Conservation (phyloP, 2,797 vertebrate genomes). For the Hybognathus amarus region DNA sequence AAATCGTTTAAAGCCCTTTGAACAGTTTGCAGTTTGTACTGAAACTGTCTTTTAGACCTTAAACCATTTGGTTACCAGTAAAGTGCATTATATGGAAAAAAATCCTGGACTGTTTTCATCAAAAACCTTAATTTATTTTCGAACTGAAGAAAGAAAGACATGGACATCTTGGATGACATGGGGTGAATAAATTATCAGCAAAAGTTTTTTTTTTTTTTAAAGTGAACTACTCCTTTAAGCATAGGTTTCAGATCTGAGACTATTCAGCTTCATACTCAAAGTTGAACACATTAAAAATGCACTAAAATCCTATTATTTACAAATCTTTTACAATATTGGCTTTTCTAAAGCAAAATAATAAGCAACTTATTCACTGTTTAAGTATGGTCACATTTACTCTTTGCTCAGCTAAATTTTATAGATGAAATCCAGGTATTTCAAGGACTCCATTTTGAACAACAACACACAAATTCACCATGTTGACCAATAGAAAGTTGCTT, state of each 20-base stretch:
- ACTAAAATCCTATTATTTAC: not conserved
- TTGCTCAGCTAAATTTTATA: not conserved
- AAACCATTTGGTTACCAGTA: too few relatives aligned
- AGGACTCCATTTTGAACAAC: not conserved
- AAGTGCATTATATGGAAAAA: too few relatives aligned
- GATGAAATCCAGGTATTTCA: not conserved
- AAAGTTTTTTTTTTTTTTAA: too few relatives aligned
- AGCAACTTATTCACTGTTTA: not conserved
- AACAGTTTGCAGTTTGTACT: too few relatives aligned
- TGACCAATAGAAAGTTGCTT: not conserved
- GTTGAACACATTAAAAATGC: not conserved
- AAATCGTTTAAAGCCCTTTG: too few relatives aligned
- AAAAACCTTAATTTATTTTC: too few relatives aligned
- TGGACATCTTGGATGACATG: too few relatives aligned
- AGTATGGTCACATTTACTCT: not conserved
- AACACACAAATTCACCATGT: not conserved
- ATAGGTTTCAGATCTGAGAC: not conserved
- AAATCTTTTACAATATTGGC: not conserved
- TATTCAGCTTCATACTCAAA: not conserved
- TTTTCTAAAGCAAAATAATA: not conserved
- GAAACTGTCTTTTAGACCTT: too few relatives aligned
- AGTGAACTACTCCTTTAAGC: not conserved
- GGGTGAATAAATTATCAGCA: too few relatives aligned
- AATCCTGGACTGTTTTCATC: too few relatives aligned
- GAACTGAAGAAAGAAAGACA: too few relatives aligned